Evolutionary conservation across 2,888 invertebrate species (phyloP), one percentile per base, ranked within the genome.

Genomic region (Vannuccia rotundouncinata): DNA sequence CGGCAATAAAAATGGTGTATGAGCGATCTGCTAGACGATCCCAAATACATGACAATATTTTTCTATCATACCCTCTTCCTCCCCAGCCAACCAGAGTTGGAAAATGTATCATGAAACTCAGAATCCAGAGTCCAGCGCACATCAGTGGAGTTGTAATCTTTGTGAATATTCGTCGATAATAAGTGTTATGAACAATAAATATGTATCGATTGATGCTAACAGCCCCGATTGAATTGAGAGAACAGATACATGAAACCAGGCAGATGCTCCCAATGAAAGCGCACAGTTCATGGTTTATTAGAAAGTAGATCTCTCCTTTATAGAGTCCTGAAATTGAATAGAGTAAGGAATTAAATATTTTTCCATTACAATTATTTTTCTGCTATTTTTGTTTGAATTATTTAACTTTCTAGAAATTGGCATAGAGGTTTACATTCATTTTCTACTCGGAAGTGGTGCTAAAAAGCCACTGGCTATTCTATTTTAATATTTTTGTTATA

Each of bases 31-130:
- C 82, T 27, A 82, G 78, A 45, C 83, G 59, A 76, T 83, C 82
- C 81, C 82, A 83, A 29, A 83, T 81, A 77, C 83, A 83, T 31
- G 60, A 82, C 29, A 84, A 59, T 2, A 82, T 83, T 75, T 83
- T 83, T 27, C 80, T 27, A 78, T 83, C 83, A 73, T 81, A 83
- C 28, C 60, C 80, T 73, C 83, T 82, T 73, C 82, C 83, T 10
- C 83, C 83, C 83, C 83, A 83, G 27, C 83, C 83, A 76, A 83
- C 79, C 30, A 82, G 79, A 80, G 82, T 83, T 5, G 82, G 82
- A 74, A 82, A 28, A 60, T 83, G 82, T 1, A 82, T 75, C 17
- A 82, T 77, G 74, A 83, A 83, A 25, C 83, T 80, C 27, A 83
- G 30, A 13, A 81, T 29, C 83, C 83, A 83, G 1, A 82, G 82